These are phyloP conservation scores for Anser cygnoides DNA, from an alignment of 2,113 vertebrate genomes.

Conservation along the genomic window DNA sequence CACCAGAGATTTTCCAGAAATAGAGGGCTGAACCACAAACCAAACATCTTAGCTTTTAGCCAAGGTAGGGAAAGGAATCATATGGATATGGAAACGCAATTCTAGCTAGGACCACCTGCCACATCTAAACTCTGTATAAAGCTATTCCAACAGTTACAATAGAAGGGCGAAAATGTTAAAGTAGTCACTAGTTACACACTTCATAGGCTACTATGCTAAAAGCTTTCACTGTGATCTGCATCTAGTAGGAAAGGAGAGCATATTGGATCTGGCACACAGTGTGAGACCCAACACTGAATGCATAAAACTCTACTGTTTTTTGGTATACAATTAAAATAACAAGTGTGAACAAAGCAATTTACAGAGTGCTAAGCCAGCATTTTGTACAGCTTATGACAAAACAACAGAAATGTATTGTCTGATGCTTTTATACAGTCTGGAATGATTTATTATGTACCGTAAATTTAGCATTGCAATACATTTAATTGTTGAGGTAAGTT, in stretches of 20 bases:
- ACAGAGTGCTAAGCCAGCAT: slow-evolving; percentile 10
- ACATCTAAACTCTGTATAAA: background rate
- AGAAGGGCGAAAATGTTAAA: background rate
- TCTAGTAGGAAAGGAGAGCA: background rate
- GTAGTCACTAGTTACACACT: background rate
- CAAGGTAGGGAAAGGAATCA: background rate
- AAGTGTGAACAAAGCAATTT: background rate
- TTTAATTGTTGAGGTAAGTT: slow-evolving; percentile 56
- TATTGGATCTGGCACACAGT: background rate
- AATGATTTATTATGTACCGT: slow-evolving; percentile 18
- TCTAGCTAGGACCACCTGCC: background rate
- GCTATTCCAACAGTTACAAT: background rate
- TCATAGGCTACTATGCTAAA: background rate
- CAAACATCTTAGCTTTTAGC: background rate
- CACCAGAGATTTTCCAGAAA: background rate
- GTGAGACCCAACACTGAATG: background rate
- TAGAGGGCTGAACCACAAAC: background rate
- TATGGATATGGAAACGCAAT: background rate
- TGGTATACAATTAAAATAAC: background rate
- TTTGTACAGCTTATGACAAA: slow-evolving; percentile 25
- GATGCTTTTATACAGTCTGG: slow-evolving; percentile 4
- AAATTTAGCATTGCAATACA: background rate
- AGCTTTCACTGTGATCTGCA: background rate
- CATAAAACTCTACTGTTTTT: background rate
- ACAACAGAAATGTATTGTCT: slow-evolving; percentile 25